Base-by-base conservation (phyloP, 2,113 vertebrate species). In the Ciconia maguari region DNA sequence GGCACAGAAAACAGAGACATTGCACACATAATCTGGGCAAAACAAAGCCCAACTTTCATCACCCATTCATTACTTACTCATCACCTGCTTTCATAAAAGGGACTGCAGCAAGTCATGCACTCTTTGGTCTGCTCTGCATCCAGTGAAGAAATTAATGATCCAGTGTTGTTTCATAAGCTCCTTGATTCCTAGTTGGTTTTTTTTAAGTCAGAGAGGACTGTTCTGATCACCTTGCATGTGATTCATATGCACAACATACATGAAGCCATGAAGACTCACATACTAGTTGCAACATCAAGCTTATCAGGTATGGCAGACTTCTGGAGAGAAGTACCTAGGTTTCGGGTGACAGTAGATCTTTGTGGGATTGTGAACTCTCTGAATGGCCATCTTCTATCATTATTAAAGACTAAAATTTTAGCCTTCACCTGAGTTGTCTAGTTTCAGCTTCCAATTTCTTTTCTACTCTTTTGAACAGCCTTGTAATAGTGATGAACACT, bases 401-500 rank as follows among this genome's bases (percentile, higher is more conserved):
- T 75, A 41, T 49, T 79, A 52, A 87, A 38, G 16, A 71, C 22
- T 19, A 64, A 19, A 55, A 76, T 84, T 46, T 76, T 85, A 81
- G 38, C 38, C 19, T 64, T 96, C 19, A 55, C 14, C 62, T 61
- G 46, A 69, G 24, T 3, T 79, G 48, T 13, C 38, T 42, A 27
- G 13, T 71, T 85, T 83, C 36, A 51, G 49, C 68, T 91, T 79
- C 58, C 36, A 34, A 0, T 72, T 93, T 90, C 9, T 78, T 83
- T 85, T 87, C 44, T 57, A 20, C 34, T 66, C 29, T 85, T 82
- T 55, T 10, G 2, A 85, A 38, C 48, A 79, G 29, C 42, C 17
- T 74, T 0, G 0, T 48, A 66, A 21, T 11, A 46, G 27, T 10
- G 25, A 49, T 80, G 51, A 77, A 7, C 27, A 44, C 10, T 16